A percentile compares a stretch with the other conserved stretches of the same genome.
phyloP scores from a whole-genome alignment of 2,797 vertebrate species.

The Eutrigla gurnardus region DNA sequence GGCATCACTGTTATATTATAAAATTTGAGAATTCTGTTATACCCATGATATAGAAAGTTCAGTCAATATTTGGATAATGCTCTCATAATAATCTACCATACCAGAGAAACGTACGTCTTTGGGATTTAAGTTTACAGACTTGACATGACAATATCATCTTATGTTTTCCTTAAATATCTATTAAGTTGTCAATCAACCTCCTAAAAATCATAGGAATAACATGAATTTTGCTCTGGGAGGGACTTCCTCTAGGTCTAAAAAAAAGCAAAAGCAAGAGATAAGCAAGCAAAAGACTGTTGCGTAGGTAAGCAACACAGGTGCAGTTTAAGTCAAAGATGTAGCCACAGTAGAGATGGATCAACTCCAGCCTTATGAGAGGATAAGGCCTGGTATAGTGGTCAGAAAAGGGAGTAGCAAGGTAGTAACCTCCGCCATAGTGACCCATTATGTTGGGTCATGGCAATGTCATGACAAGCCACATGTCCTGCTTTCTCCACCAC shows the following conservation, averaged over 20 bases:
- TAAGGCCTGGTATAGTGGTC: constrained; percentile 3
- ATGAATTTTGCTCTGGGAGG: background rate
- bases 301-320: constrained; percentile 61
- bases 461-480: background rate
- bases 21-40: constrained; percentile 22
- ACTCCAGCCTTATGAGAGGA: constrained; percentile 35
- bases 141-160: background rate
- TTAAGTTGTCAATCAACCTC: background rate
- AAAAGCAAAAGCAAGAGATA: constrained; percentile 61
- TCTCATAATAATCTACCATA: constrained; percentile 2
- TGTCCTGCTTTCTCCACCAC: constrained; percentile 4
- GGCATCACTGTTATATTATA: constrained; percentile 9
- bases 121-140: background rate
- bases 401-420: background rate
- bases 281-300: constrained; percentile 68
- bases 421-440: constrained; percentile 1
- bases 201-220: constrained; percentile 17
- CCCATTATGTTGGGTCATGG: background rate
- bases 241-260: constrained; percentile 21
- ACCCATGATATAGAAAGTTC: constrained; percentile 2
- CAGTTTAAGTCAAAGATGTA: constrained; percentile 59
- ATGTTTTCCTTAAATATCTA: background rate
- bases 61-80: background rate
- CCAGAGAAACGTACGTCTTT: background rate
- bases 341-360: constrained; percentile 60